Evolutionary conservation across 2,888 invertebrate genomes (phyloP).

Genomic region (Antitype chi): DNA sequence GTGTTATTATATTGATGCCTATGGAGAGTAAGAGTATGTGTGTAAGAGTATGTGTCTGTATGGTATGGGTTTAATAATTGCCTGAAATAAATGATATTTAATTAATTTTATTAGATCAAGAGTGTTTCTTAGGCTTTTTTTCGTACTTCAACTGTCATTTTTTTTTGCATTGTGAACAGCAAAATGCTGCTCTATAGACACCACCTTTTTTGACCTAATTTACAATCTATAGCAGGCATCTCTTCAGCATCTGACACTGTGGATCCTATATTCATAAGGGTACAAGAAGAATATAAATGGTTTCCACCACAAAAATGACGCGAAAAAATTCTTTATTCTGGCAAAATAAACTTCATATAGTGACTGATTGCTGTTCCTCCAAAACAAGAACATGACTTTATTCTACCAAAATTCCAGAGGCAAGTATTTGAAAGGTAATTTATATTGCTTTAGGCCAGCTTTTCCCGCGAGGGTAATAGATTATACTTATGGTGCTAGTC

Average conservation of each 20-base stretch:
- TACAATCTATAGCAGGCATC: not conserved
- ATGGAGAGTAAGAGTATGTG: too few species aligned
- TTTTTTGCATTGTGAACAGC: not conserved
- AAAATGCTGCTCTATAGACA: not conserved
- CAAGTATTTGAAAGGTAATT: conserved; percentile 68
- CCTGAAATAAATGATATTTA: too few species aligned
- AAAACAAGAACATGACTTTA: conserved; percentile 61
- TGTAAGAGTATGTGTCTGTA: too few species aligned
- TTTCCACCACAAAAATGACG: conserved; percentile 17
- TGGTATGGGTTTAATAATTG: too few species aligned
- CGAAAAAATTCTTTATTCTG: conserved; percentile 5
- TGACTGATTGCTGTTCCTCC: conserved; percentile 56
- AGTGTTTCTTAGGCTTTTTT: not conserved
- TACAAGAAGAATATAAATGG: conserved; percentile 4
- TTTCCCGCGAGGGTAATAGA: conserved; percentile 65
- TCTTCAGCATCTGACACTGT: not conserved
- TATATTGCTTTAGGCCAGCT: conserved; percentile 66
- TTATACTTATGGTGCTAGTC: conserved; percentile 63
- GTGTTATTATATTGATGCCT: too few species aligned
- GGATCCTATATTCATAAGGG: not conserved
- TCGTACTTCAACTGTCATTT: not conserved
- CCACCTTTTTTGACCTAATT: not conserved
- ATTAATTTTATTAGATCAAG: too few species aligned
- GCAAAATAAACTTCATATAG: conserved; percentile 48
- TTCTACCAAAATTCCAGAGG: conserved; percentile 58